phyloP scores from a whole-genome alignment of 2,113 vertebrate genomes.

The Uropsilus gracilis region DNA sequence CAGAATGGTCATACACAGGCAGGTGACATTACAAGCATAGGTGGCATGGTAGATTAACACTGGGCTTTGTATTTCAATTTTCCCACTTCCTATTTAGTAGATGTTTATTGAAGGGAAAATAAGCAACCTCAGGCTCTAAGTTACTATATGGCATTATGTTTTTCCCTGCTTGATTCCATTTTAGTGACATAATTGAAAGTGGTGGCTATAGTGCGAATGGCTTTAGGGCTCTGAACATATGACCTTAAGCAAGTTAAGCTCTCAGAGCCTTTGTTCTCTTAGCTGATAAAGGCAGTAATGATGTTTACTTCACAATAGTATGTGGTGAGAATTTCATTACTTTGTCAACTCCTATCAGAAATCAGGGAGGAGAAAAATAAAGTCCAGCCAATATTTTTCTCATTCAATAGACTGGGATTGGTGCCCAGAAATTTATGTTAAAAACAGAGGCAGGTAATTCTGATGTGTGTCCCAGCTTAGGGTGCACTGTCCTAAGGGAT shows the following conservation, averaged over 20 bases:
- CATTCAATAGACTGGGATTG: background rate
- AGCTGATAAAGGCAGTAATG: background rate
- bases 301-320: background rate
- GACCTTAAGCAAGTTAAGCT: background rate
- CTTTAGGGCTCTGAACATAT: background rate
- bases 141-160: background rate
- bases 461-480: background rate
- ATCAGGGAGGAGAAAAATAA: slow-evolving; percentile 2
- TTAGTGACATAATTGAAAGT: background rate
- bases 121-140: background rate
- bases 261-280: background rate
- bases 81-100: background rate
- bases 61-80: slow-evolving; percentile 12
- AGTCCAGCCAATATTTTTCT: slow-evolving; percentile 33
- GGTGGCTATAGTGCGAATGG: background rate
- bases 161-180: background rate
- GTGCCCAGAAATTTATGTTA: background rate
- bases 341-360: background rate
- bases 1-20: background rate
- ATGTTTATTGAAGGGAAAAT: background rate
- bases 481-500: background rate
- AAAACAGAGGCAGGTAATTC: background rate
- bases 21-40: background rate
- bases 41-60: background rate
- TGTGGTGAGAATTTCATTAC: background rate